Evolutionary conservation across 2,888 invertebrate genomes (phyloP).

Genomic region (Bimastos eiseni): DNA sequence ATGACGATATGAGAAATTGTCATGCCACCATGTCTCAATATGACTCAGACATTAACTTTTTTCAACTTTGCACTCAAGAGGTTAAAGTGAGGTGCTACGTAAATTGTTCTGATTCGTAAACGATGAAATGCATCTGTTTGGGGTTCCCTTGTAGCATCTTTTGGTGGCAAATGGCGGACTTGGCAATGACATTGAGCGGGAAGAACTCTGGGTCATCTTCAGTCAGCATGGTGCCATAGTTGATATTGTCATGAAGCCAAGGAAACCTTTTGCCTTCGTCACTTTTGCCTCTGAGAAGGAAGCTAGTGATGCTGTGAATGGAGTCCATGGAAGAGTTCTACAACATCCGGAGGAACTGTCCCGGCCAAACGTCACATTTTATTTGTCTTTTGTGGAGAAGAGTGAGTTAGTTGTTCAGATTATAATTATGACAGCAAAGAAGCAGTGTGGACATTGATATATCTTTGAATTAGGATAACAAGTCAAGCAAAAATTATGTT

Average conservation of each 20-base stretch:
- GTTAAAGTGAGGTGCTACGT: neutral
- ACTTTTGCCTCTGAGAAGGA: conserved; percentile 59
- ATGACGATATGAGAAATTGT: no score
- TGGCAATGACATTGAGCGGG: conserved; percentile 76
- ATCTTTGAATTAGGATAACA: no score
- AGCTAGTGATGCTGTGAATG: conserved; percentile 55
- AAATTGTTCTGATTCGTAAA: neutral
- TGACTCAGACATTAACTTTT: neutral
- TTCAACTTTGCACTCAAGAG: neutral
- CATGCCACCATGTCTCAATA: no score
- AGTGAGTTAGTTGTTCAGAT: conserved; percentile 62
- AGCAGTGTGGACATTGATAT: no score
- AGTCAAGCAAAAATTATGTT: no score
- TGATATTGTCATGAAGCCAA: conserved; percentile 73
- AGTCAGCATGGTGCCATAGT: conserved; percentile 67
- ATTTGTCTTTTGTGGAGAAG: conserved; percentile 70
- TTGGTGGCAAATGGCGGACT: conserved; percentile 85
- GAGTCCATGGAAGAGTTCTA: conserved; percentile 37
- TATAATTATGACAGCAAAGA: neutral
- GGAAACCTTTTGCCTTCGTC: conserved; percentile 81
- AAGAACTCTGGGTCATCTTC: conserved; percentile 68
- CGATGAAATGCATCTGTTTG: conserved; percentile 53
- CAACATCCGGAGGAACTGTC: conserved; percentile 66
- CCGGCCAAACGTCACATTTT: conserved; percentile 65
- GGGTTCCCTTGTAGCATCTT: conserved; percentile 67